These are phyloP conservation scores for Tenthredo distinguenda DNA, from an alignment of 2,888 invertebrate genomes.

Conservation along the genomic window DNA sequence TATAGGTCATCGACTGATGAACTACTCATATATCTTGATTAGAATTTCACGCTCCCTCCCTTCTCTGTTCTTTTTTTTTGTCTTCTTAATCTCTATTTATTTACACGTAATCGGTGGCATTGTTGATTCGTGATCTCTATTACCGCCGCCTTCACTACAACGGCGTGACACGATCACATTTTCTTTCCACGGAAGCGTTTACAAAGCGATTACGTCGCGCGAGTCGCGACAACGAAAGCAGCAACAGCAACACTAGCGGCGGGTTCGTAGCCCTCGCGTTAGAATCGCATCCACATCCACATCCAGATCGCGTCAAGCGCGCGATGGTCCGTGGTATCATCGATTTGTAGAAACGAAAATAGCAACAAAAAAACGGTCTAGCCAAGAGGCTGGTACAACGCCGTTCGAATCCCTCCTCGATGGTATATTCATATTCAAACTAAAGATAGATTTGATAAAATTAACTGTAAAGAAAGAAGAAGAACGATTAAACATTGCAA, in stretches of 20 bases:
- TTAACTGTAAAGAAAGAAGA: background rate
- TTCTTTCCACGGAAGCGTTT: constrained; percentile 46
- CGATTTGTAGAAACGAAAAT: constrained; percentile 52
- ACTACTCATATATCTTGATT: background rate
- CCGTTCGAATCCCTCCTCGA: constrained; percentile 20
- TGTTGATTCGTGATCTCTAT: constrained; percentile 39
- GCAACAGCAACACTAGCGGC: background rate
- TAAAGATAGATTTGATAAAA: constrained; percentile 3
- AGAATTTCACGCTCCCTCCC: background rate
- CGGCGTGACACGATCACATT: constrained; percentile 48
- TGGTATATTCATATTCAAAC: background rate
- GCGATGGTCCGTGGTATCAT: constrained; percentile 50
- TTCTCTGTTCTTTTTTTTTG: background rate
- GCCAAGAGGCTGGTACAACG: constrained; percentile 43
- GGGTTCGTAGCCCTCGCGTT: constrained; percentile 46
- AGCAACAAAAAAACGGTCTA: constrained; percentile 50
- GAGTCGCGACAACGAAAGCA: constrained; percentile 24
- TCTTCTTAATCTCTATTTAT: background rate
- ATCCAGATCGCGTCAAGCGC: background rate
- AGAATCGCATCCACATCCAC: constrained; percentile 15
- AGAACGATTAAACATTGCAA: background rate
- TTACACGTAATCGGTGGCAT: constrained; percentile 33
- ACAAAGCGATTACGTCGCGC: constrained; percentile 49
- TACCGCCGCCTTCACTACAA: background rate
- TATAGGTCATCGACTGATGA: background rate